Conservation (phyloP, 2,113 vertebrate genomes). For the Planiliza haematocheilus region DNA sequence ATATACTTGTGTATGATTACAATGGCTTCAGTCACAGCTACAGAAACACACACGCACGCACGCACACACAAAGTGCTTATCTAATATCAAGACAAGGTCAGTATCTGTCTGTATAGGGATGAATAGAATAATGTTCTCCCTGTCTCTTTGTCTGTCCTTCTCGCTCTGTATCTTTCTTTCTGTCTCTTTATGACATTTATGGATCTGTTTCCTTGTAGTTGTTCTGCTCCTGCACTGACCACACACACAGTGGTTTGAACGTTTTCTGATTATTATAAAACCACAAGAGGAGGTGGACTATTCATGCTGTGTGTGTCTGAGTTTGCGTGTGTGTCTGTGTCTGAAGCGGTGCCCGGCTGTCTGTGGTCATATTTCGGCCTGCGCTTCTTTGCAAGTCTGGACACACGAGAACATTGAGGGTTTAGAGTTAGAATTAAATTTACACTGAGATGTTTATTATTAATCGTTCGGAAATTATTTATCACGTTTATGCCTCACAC, state of each 20-base stretch:
- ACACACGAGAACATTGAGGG: constrained; percentile 23
- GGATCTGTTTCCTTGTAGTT: constrained; percentile 26
- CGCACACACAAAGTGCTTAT: constrained; percentile 34
- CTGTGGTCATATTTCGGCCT: constrained; percentile 38
- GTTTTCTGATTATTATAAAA: constrained; percentile 6
- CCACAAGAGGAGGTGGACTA: background rate
- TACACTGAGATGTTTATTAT: constrained; percentile 21
- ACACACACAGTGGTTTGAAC: background rate
- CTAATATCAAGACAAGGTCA: constrained; percentile 56
- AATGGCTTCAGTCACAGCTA: background rate
- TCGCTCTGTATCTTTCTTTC: background rate
- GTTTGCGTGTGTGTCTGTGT: too few relatives aligned
- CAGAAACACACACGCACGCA: constrained; percentile 18
- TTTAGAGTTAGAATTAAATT: constrained; percentile 39
- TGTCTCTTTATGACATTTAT: constrained; percentile 9
- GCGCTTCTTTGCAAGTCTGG: constrained; percentile 3
- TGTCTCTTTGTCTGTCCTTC: background rate
- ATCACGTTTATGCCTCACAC: too few relatives aligned
- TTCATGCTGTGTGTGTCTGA: constrained; percentile 3
- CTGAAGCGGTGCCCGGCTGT: constrained; percentile 35
- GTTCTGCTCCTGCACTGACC: constrained; percentile 6
- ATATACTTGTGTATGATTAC: too few relatives aligned
- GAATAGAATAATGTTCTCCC: constrained; percentile 1
- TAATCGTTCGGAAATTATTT: constrained; percentile 4
- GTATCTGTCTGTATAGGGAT: constrained; percentile 13